Percentiles rank a stretch among this genome's conserved stretches.
phyloP scores from a whole-genome alignment of 2,888 invertebrate species.

The Caenorhabditis panamensis region DNA sequence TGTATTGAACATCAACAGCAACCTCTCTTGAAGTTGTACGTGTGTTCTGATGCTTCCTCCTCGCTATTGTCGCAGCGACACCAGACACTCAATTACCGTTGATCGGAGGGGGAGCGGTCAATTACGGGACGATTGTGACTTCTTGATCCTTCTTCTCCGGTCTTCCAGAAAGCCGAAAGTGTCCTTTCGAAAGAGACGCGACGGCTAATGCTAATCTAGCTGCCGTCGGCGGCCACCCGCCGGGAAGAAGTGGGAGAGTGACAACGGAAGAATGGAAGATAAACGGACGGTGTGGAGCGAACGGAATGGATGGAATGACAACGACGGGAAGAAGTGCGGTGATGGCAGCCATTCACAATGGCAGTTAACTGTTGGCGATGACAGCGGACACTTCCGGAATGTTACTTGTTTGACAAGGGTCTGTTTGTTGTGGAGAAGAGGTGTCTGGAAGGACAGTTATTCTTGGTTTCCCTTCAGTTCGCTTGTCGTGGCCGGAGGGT shows the following conservation, averaged over 20 bases:
- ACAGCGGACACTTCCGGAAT: not conserved
- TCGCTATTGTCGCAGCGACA: slow-evolving; percentile 1
- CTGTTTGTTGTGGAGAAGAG: not conserved
- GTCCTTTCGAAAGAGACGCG: slow-evolving; percentile 32
- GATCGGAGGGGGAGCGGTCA: slow-evolving; percentile 22
- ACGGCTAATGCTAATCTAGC: slow-evolving; percentile 48
- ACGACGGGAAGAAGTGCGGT: not conserved
- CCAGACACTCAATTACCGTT: slow-evolving; percentile 14
- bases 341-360: slow-evolving; percentile 9
- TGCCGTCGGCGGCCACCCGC: slow-evolving; percentile 11
- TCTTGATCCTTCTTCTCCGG: slow-evolving; percentile 21
- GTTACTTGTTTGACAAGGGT: not conserved
- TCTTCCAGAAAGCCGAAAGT: slow-evolving; percentile 5
- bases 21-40: too few species aligned
- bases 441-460: too few species aligned
- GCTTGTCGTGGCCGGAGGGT: too few species aligned
- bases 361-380: not conserved
- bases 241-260: slow-evolving; percentile 19
- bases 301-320: slow-evolving; percentile 2
- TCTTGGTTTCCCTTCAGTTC: too few species aligned
- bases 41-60: slow-evolving; percentile 18
- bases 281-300: slow-evolving; percentile 13
- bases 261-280: slow-evolving; percentile 21
- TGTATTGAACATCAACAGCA: not conserved
- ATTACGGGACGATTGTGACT: slow-evolving; percentile 15